Percentiles rank a stretch among this genome's conserved stretches.
phyloP scores from a whole-genome alignment of 1,140 invertebrate genomes.

The Caenorhabditis latens region DNA sequence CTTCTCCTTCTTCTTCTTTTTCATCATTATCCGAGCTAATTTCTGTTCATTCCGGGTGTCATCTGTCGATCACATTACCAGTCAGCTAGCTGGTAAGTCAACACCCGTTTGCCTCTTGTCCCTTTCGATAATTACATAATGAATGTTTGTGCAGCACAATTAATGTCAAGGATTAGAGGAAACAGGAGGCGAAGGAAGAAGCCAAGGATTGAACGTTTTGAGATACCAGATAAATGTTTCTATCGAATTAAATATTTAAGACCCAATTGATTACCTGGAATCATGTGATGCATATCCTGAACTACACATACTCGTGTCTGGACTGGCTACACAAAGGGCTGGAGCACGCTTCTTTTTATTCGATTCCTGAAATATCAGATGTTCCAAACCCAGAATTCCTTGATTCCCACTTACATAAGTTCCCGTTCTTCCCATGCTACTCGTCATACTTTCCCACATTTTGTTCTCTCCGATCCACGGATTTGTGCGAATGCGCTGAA shows the following conservation, averaged over 20 bases:
- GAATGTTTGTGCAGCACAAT: constrained; percentile 54
- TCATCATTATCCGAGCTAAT: neutral
- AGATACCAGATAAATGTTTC: neutral
- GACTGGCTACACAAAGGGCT: constrained; percentile 19
- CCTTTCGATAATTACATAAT: constrained; percentile 49
- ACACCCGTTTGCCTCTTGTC: constrained; percentile 33
- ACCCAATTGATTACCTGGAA: neutral
- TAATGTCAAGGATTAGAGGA: constrained; percentile 36
- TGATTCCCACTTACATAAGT: neutral
- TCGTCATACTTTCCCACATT: constrained; percentile 48
- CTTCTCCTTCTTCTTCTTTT: neutral
- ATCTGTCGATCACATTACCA: constrained; percentile 55
- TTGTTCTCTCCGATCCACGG: constrained; percentile 44
- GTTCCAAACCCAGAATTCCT: too few relatives aligned
- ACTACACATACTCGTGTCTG: constrained; percentile 45
- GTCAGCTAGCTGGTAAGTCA: constrained; percentile 38
- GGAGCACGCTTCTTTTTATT: neutral
- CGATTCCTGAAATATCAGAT: neutral
- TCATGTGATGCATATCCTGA: constrained; percentile 46
- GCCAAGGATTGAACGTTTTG: neutral
- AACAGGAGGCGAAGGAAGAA: neutral
- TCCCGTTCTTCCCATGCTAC: constrained; percentile 42
- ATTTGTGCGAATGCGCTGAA: constrained; percentile 40
- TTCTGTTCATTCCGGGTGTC: constrained; percentile 48
- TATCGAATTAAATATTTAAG: neutral